phyloP scores from a whole-genome alignment of 2,113 vertebrate species.

The Phrynocephalus versicolor region DNA sequence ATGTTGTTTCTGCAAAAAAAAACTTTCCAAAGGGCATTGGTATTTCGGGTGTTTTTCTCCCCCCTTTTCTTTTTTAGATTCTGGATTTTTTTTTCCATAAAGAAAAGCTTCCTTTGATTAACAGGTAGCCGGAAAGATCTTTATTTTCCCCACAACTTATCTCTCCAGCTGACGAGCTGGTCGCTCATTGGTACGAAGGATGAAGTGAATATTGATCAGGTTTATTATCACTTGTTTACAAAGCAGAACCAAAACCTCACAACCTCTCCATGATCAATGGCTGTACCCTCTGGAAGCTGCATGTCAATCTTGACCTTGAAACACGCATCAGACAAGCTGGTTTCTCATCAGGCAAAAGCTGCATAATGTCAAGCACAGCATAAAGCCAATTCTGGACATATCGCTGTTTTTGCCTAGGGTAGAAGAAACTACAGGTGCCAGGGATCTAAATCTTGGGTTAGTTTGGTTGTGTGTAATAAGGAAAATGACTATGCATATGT shows the following conservation, averaged over 20 bases:
- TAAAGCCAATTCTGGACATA: neutral
- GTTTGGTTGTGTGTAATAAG: too few species aligned
- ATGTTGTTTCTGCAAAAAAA: neutral
- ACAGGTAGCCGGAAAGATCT: neutral
- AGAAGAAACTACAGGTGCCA: neutral
- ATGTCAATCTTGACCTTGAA: constrained; percentile 56
- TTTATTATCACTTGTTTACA: constrained; percentile 41
- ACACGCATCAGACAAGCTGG: constrained; percentile 13
- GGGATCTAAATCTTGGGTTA: too few species aligned
- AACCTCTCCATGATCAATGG: constrained; percentile 56
- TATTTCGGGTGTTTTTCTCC: rapidly evolving
- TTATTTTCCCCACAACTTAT: neutral
- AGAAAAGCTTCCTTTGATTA: neutral
- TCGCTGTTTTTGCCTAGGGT: constrained; percentile 8
- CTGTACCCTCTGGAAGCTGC: constrained; percentile 32
- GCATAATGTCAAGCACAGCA: constrained; percentile 1
- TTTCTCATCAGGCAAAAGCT: constrained; percentile 49
- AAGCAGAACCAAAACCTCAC: constrained; percentile 18
- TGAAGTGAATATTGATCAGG: constrained; percentile 53
- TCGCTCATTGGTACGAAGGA: constrained; percentile 29
- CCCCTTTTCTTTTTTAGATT: constrained; percentile 16
- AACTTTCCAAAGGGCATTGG: neutral
- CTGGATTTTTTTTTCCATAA: constrained; percentile 1
- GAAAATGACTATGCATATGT: too few species aligned
- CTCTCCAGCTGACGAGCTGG: constrained; percentile 33